Percentiles rank a stretch among this genome's conserved stretches.
Evolutionary conservation across 2,113 vertebrate genomes (phyloP).

Genomic region (Lonchura striata): DNA sequence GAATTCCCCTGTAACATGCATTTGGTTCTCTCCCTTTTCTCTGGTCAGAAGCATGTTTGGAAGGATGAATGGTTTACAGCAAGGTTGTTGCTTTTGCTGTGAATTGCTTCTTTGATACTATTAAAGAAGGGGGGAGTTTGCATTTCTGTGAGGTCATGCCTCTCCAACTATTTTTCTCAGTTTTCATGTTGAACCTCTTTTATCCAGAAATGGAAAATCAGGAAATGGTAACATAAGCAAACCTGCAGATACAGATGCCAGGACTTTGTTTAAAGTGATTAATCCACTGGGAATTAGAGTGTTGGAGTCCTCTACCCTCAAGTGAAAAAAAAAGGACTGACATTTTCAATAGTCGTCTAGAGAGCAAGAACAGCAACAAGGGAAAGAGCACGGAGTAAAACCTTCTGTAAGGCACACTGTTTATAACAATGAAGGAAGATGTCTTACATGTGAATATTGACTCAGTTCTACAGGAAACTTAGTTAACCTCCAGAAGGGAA

Average conservation of each 20-base stretch:
- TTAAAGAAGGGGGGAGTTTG: not conserved
- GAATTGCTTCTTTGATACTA: not conserved
- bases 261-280: not conserved
- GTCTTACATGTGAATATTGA: not conserved
- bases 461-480: not conserved
- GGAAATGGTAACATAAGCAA: slow-evolving; percentile 1
- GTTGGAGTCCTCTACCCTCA: not conserved
- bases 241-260: not conserved
- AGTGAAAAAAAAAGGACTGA: not conserved
- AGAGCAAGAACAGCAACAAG: not conserved
- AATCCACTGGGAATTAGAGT: not conserved
- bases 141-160: not conserved
- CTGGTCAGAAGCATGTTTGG: not conserved
- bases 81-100: not conserved
- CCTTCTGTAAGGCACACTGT: not conserved
- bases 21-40: not conserved
- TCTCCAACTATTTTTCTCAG: not conserved
- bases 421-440: not conserved
- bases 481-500: not conserved
- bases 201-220: not conserved
- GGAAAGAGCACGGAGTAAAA: not conserved
- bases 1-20: not conserved
- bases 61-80: not conserved
- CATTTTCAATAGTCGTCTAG: not conserved
- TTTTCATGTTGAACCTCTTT: not conserved